Conservation (phyloP, 64 coral and sea anemone genomes). For the Exaiptasia diaphana region DNA sequence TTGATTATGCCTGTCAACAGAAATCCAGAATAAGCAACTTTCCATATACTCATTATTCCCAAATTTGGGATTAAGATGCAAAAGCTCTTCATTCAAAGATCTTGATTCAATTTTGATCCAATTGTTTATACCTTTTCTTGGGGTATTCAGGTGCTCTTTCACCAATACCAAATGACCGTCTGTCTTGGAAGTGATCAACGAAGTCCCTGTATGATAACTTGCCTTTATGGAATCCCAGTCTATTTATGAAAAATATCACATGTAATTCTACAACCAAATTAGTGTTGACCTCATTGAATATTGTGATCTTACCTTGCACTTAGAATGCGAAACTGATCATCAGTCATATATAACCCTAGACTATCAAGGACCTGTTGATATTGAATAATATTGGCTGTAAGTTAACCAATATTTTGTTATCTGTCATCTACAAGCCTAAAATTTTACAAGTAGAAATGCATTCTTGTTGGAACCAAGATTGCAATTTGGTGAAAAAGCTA, state of each 20-base stretch:
- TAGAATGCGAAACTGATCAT: slow-evolving; percentile 85
- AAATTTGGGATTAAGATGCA: no score
- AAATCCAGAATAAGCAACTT: not conserved
- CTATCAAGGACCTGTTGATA: slow-evolving; percentile 70
- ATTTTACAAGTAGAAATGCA: not conserved
- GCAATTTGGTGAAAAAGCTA: no score
- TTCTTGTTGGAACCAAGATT: not conserved
- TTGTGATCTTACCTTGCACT: slow-evolving; percentile 50
- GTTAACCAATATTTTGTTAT: not conserved
- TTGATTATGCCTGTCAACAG: slow-evolving; percentile 69
- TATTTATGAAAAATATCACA: not conserved
- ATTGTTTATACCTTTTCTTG: slow-evolving; percentile 50
- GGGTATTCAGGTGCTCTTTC: slow-evolving; percentile 66
- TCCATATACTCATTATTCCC: not conserved
- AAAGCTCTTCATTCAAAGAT: no score
- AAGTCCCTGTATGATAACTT: slow-evolving; percentile 83
- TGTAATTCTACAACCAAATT: not conserved
- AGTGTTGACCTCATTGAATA: not conserved
- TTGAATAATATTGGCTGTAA: not conserved
- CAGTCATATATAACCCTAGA: slow-evolving; percentile 82
- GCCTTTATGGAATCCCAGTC: slow-evolving; percentile 87
- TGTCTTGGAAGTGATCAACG: slow-evolving; percentile 79
- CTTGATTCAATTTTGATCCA: no score
- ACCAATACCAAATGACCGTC: slow-evolving; percentile 74
- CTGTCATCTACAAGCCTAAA: not conserved